A percentile compares a stretch with the other conserved stretches of the same genome.
Conservation (phyloP, 92 coral and sea anemone genomes). For the Bergia sp. region DNA sequence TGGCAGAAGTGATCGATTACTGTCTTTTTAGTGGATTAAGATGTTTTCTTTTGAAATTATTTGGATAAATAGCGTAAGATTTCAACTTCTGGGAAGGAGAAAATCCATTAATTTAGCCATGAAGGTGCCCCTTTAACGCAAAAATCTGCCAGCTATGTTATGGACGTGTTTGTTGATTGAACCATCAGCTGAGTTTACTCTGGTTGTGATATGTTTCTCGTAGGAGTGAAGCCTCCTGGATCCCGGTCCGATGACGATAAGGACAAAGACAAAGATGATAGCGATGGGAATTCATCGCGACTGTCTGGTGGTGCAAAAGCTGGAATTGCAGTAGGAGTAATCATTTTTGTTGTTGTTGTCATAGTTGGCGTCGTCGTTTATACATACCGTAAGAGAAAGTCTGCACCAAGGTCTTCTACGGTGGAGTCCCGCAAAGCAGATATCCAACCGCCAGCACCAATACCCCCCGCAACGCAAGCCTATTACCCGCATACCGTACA, state of each 20-base stretch:
- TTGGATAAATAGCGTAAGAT: no score
- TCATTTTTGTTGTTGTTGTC: neutral
- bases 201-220: neutral
- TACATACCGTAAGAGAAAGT: neutral
- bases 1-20: no score
- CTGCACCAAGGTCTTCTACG: neutral
- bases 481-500: neutral
- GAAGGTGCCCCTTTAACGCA: no score
- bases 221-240: neutral
- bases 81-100: no score
- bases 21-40: no score
- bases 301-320: neutral
- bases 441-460: neutral
- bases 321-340: neutral
- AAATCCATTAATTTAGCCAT: no score
- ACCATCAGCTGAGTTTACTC: no score
- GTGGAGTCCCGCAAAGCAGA: neutral
- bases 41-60: no score
- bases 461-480: neutral
- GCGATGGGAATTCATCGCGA: neutral
- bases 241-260: neutral
- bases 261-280: neutral
- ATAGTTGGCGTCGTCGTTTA: neutral
- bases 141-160: no score
- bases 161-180: no score